These are phyloP conservation scores for Bubo bubo DNA, from an alignment of 2,113 vertebrate genomes.

Conservation along the genomic window DNA sequence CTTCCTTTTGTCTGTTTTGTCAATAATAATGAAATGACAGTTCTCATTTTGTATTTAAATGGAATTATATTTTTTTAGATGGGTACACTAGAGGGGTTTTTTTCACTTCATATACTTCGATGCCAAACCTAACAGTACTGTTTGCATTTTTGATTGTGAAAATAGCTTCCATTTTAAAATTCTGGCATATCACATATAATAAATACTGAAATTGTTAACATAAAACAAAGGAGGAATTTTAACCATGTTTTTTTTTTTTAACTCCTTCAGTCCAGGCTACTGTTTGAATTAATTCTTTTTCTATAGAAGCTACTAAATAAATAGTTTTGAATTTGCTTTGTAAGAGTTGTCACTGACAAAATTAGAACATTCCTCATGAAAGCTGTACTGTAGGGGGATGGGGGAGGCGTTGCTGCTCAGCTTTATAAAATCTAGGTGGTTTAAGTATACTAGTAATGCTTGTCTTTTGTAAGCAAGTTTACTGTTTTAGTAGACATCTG, in stretches of 20 bases:
- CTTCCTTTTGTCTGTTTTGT: conserved; percentile 39
- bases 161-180: conserved; percentile 12
- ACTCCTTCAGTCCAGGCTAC: background rate
- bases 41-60: conserved; percentile 70
- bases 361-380: background rate
- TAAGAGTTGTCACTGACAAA: conserved; percentile 14
- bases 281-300: background rate
- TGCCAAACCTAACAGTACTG: conserved; percentile 34
- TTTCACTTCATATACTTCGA: conserved; percentile 43
- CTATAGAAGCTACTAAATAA: conserved; percentile 37
- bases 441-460: background rate
- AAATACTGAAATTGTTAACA: background rate
- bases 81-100: conserved; percentile 35
- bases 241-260: background rate
- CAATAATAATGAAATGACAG: conserved; percentile 37
- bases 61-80: conserved; percentile 70
- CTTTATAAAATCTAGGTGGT: background rate
- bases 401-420: background rate
- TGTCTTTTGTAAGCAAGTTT: background rate
- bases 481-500: background rate
- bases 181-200: background rate
- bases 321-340: conserved; percentile 14
- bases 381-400: background rate
- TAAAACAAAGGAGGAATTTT: too few relatives aligned
- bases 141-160: conserved; percentile 14